These are phyloP conservation scores for Halcyon chelicuti DNA, from an alignment of 2,797 vertebrate genomes.

Conservation along the genomic window DNA sequence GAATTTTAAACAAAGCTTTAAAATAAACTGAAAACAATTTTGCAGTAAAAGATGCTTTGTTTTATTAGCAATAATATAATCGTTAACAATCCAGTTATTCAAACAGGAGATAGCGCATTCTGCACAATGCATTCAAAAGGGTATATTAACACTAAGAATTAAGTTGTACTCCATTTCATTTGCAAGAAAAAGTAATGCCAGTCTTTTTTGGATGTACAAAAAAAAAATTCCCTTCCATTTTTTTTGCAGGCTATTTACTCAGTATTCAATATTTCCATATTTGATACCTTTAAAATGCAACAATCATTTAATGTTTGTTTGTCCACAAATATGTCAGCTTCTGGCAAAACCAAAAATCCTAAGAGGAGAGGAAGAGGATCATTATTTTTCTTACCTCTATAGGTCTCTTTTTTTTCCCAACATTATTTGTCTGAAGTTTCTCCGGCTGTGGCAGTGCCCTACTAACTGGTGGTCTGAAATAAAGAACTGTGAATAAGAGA, in stretches of 20 bases:
- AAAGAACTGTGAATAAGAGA: conserved; percentile 82
- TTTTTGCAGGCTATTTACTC: not conserved
- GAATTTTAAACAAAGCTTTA: not conserved
- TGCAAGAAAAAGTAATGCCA: not conserved
- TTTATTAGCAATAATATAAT: not conserved
- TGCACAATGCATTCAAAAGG: not conserved
- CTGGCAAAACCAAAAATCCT: not conserved
- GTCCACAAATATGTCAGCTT: not conserved
- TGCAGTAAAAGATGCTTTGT: not conserved
- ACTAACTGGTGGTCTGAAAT: conserved; percentile 97
- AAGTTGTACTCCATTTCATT: not conserved
- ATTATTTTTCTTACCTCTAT: conserved; percentile 86
- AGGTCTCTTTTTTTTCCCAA: conserved; percentile 97
- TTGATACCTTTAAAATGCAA: not conserved
- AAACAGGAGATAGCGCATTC: not conserved
- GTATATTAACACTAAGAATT: not conserved
- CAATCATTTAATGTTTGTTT: not conserved
- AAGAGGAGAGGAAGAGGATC: not conserved
- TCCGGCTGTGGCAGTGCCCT: conserved; percentile 95
- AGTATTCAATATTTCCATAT: not conserved
- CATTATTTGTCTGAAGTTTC: conserved; percentile 97
- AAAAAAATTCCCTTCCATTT: not conserved
- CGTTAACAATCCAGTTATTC: not conserved
- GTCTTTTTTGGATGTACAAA: not conserved
- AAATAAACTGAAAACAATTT: not conserved